A percentile compares a stretch with the other conserved stretches of the same genome.
These are phyloP conservation scores for Conomelus anceps DNA, from an alignment of 2,888 invertebrate species.

Conservation along the genomic window DNA sequence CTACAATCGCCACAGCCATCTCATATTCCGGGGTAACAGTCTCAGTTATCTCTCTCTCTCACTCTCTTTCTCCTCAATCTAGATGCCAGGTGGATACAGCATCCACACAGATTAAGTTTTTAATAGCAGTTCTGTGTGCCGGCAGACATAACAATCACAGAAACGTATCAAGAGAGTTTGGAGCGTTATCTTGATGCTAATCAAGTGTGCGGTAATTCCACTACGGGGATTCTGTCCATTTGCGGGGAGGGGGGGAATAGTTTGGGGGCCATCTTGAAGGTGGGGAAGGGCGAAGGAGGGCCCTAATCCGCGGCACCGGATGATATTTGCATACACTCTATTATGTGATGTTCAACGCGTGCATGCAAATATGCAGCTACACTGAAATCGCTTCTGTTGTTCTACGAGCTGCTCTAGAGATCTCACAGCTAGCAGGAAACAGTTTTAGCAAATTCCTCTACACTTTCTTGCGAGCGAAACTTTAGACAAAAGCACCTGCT, in stretches of 20 bases:
- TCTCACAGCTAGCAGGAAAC: neutral
- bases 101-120: neutral
- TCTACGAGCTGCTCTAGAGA: neutral
- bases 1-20: too few relatives aligned
- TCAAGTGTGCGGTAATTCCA: neutral
- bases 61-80: too few relatives aligned
- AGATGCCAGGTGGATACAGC: neutral
- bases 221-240: neutral
- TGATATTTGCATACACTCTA: neutral
- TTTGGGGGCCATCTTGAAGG: neutral
- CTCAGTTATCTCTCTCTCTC: too few relatives aligned
- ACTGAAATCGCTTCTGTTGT: neutral
- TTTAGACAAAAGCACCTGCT: neutral
- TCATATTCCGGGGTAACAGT: too few relatives aligned
- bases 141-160: neutral
- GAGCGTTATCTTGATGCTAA: neutral
- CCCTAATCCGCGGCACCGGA: neutral
- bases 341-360: neutral
- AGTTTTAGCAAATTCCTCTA: neutral
- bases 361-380: neutral
- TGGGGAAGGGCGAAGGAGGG: neutral
- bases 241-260: neutral
- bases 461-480: neutral
- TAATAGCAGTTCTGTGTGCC: neutral
- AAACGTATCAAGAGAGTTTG: neutral